A percentile compares a stretch with the other conserved stretches of the same genome.
These are phyloP conservation scores for Andrena minutula DNA, from an alignment of 2,888 invertebrate genomes.

Conservation along the genomic window DNA sequence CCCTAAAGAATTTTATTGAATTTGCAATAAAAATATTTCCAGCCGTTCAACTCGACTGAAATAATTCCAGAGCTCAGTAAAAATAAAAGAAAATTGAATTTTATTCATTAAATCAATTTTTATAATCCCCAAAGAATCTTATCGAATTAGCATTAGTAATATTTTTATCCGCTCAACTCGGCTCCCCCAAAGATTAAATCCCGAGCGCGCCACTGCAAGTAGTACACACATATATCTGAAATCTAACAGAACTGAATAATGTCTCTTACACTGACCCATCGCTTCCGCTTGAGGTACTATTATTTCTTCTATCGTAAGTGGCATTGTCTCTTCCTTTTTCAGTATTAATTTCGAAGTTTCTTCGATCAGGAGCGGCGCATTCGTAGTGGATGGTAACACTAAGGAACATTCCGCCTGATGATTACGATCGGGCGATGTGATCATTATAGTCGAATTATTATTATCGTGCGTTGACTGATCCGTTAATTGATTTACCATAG, in stretches of 20 bases:
- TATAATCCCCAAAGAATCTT: too few species aligned
- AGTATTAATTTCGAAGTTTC: slow-evolving; percentile 62
- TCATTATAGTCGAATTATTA: slow-evolving; percentile 66
- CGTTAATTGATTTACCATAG: slow-evolving; percentile 76
- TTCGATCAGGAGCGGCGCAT: slow-evolving; percentile 64
- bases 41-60: too few species aligned
- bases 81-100: too few species aligned
- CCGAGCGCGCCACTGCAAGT: neutral
- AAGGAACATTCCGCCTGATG: slow-evolving; percentile 76
- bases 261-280: slow-evolving; percentile 49
- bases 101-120: too few species aligned
- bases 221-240: neutral
- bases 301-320: slow-evolving; percentile 65
- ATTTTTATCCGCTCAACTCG: too few species aligned
- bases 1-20: too few species aligned
- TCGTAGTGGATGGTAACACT: slow-evolving; percentile 75
- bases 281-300: slow-evolving; percentile 56
- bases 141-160: too few species aligned
- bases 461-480: slow-evolving; percentile 74
- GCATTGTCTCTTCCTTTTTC: slow-evolving; percentile 76
- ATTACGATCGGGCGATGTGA: slow-evolving; percentile 74
- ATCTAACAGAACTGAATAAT: neutral
- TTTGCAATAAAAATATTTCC: too few species aligned
- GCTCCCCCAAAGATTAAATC: too few species aligned
- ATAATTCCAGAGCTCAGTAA: too few species aligned